Evolutionary conservation across 2,888 invertebrate species (phyloP).

Genomic region (Lymantria dispar): DNA sequence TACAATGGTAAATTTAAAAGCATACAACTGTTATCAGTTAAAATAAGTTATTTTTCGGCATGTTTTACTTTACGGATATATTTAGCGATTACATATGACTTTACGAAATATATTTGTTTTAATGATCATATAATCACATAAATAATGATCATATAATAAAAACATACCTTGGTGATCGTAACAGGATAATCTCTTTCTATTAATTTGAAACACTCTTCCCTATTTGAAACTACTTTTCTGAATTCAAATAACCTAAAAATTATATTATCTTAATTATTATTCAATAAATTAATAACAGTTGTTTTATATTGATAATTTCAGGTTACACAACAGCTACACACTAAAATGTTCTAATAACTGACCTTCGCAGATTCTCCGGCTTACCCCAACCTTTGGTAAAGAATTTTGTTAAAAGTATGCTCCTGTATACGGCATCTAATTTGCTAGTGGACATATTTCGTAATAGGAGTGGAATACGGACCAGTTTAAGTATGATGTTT

Average conservation of each 20-base stretch:
- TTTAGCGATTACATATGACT: no score
- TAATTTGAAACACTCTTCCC: slow-evolving; percentile 91
- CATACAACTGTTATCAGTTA: no score
- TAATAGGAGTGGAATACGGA: slow-evolving; percentile 29
- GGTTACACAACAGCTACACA: slow-evolving; percentile 34
- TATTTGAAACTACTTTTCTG: slow-evolving; percentile 91
- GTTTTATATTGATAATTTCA: slow-evolving; percentile 9
- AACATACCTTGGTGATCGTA: slow-evolving; percentile 89
- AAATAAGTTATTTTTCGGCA: no score
- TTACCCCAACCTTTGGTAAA: slow-evolving; percentile 99
- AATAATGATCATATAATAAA: no score
- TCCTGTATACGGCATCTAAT: slow-evolving; percentile 92
- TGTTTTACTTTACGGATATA: no score
- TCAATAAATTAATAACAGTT: slow-evolving; percentile 4
- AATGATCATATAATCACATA: no score
- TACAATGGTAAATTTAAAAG: no score
- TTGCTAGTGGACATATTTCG: slow-evolving; percentile 82
- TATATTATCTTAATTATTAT: slow-evolving; percentile 13
- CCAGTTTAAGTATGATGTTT: slow-evolving; percentile 23
- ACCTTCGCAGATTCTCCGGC: slow-evolving; percentile 94
- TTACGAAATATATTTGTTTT: no score
- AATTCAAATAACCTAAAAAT: slow-evolving; percentile 93
- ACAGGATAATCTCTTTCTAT: slow-evolving; percentile 93
- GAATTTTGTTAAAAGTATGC: slow-evolving; percentile 93
- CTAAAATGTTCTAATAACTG: slow-evolving; percentile 23